phyloP scores from a whole-genome alignment of 2,888 invertebrate species.

The Acronicta psi region DNA sequence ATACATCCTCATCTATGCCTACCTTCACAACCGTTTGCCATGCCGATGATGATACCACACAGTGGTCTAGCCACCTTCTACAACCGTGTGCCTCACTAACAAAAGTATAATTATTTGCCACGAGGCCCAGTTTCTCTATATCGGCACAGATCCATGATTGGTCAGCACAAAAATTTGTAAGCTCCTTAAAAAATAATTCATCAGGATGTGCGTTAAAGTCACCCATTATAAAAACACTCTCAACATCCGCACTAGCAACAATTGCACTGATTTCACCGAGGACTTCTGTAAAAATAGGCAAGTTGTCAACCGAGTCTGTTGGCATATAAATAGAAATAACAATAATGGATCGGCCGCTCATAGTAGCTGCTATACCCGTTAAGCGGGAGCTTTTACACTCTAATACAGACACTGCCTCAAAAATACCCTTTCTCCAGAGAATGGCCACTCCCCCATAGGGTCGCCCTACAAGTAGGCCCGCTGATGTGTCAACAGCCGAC shows the following conservation, averaged over 20 bases:
- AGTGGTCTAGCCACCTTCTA: slow-evolving; percentile 15
- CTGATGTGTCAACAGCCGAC: too few relatives aligned
- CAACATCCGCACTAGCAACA: too few relatives aligned
- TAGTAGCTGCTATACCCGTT: too few relatives aligned
- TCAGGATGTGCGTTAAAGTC: too few relatives aligned
- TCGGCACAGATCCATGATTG: slow-evolving; percentile 5
- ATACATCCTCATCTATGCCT: too few relatives aligned
- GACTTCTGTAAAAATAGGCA: not conserved
- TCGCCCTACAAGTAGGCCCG: not conserved
- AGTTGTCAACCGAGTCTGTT: not conserved
- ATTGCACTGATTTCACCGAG: too few relatives aligned
- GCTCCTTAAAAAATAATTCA: too few relatives aligned
- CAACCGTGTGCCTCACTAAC: slow-evolving; percentile 8
- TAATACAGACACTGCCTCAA: not conserved
- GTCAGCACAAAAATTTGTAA: too few relatives aligned
- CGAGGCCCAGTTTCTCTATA: not conserved
- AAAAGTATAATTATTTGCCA: slow-evolving; percentile 2
- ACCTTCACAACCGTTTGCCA: slow-evolving; percentile 1
- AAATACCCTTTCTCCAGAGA: not conserved
- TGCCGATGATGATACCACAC: slow-evolving; percentile 6
- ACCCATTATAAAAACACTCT: too few relatives aligned
- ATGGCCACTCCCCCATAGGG: slow-evolving; percentile 7
- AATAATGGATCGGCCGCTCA: too few relatives aligned
- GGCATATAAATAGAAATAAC: too few relatives aligned
- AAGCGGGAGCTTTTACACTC: not conserved